phyloP scores from a whole-genome alignment of 2,888 invertebrate genomes.

The Leptopilina syphax region DNA sequence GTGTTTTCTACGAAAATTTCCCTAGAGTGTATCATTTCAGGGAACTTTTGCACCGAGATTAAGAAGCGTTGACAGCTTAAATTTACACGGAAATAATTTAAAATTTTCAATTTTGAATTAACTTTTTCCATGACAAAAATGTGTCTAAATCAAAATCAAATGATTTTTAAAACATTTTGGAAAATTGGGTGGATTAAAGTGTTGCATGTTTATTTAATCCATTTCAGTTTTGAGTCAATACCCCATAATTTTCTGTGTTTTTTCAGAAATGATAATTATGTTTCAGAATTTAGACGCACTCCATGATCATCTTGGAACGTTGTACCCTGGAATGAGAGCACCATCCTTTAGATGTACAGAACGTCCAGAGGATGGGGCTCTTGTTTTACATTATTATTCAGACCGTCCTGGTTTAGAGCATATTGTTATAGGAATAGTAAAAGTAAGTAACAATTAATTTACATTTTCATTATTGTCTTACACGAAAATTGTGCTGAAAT shows the following conservation, averaged over 20 bases:
- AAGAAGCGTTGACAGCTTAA: no score
- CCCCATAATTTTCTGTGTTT: no score
- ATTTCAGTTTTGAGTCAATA: no score
- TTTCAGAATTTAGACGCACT: conserved; percentile 95
- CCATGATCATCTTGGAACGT: conserved; percentile 95
- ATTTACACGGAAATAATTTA: no score
- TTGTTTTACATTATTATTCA: conserved; percentile 96
- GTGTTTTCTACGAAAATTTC: no score
- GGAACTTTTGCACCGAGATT: no score
- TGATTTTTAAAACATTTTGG: neutral
- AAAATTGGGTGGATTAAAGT: no score
- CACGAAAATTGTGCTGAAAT: no score
- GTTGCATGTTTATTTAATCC: no score
- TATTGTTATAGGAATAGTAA: conserved; percentile 98
- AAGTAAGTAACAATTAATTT: conserved; percentile 80
- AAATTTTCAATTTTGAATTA: no score
- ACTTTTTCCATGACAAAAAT: no score
- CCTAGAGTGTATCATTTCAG: no score
- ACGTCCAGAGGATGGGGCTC: conserved; percentile 90
- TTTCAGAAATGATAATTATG: neutral
- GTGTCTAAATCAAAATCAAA: neutral
- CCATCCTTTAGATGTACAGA: conserved; percentile 98
- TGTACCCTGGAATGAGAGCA: conserved; percentile 96
- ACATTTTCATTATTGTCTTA: neutral
- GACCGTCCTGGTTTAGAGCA: conserved; percentile 95